Evolutionary conservation across 2,113 vertebrate genomes (phyloP), one percentile per base, ranked within the genome.

Genomic region (Nycticryphes semicollaris): DNA sequence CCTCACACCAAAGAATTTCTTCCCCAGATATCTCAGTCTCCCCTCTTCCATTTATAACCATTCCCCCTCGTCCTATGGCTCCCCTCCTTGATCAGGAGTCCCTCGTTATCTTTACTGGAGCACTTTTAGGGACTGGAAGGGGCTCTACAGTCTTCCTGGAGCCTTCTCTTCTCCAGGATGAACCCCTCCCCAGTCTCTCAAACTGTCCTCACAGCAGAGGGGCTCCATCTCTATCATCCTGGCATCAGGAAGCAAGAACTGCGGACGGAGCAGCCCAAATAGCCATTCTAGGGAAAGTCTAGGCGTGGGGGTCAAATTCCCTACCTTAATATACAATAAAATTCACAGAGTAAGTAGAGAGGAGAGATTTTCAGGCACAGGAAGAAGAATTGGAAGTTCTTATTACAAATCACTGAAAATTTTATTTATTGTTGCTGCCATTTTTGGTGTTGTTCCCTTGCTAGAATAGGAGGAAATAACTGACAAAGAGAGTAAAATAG

Each of bases 261-360:
- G 39, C 12, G 39, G 39, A 39, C 12, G 39, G 39, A n/a, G 27
- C 16, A 22, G 8, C 12, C 8, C 14, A 39, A 39, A 25, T 3
- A 31, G 24, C 62, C 30, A 1, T 14, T 22, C 31, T 10, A 28
- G 64, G 51, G 22, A 41, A 54, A 80, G 22, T 12, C 53, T 27
- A 3, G 4, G 30, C 7, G 28, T 25, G 45, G 19, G 60, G 54
- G 41, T 48, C 56, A 50, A 10, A 23, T 67, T 19, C 31, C 24
- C 12, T 35, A 10, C 6, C 27, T 31, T 7, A 35, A 43, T 0
- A 0, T 31, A 24, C 7, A 23, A 39, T 30, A 57, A 70, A 23
- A 33, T 53, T 9, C 37, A 45, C 69, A 27, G 4, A 33, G 27
- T 43, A 45, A 53, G 30, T 6, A 30, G 39, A 37, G 48, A 64